Conservation (phyloP, 2,797 vertebrate genomes). For the Perodicticus potto region DNA sequence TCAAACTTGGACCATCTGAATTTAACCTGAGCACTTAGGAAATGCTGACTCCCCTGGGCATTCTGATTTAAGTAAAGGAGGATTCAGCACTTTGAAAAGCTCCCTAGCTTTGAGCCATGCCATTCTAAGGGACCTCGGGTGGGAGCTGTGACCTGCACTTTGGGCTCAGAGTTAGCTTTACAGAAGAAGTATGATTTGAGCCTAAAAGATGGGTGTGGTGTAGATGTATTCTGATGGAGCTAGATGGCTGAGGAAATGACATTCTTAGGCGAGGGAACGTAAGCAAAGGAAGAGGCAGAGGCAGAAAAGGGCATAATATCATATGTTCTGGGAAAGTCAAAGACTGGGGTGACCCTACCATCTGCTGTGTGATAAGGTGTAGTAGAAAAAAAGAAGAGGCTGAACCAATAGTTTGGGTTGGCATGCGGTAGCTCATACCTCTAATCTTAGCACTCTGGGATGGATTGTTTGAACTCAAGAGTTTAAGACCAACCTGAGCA, state of each 20-base stretch:
- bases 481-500: too few species aligned
- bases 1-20: not conserved
- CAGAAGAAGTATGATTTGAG: not conserved
- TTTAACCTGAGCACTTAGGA: not conserved
- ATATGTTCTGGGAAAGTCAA: not conserved
- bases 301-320: not conserved
- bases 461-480: too few species aligned
- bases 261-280: not conserved
- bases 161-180: not conserved
- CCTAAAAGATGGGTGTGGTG: not conserved
- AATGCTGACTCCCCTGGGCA: not conserved
- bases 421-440: too few species aligned
- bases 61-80: constrained; percentile 12
- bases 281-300: not conserved
- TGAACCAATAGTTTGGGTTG: too few species aligned
- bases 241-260: not conserved
- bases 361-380: not conserved
- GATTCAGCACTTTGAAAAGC: constrained; percentile 12
- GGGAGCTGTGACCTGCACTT: not conserved
- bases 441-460: too few species aligned
- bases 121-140: not conserved
- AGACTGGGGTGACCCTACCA: not conserved
- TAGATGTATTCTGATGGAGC: not conserved
- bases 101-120: not conserved
- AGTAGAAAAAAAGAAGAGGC: not conserved